Evolutionary conservation across 2,888 invertebrate species (phyloP), one percentile per base, ranked within the genome.

Genomic region (Cybosia mesomella): DNA sequence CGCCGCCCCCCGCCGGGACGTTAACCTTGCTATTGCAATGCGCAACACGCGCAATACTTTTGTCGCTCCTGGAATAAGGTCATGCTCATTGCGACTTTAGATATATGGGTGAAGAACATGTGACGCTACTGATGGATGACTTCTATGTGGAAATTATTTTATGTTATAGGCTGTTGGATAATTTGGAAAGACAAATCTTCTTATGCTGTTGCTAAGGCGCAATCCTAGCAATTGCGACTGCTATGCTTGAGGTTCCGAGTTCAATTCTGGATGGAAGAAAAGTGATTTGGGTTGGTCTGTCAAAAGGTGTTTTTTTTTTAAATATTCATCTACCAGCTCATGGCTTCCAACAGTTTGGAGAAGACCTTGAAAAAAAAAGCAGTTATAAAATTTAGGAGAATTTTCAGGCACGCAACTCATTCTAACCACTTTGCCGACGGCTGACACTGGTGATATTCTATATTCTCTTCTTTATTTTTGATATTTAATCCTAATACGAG

Each of bases 1-100:
- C 55, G 61, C 54, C 28, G 28, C 63, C 71, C 57, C 53, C 54
- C 63, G 61, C 55, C 61, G 83, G 88, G 82, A 86, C 90, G 87
- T 84, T 87, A 92, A 92, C 92, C 92, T 91, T 91, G 90, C 85
- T 87, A 91, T 92, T 93, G 87, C 88, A 85, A 92, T 92, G 89
- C 93, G 79, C 80, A 83, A 84, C 90, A 89, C 91, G 90, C 89
- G 83, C 89, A 79, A 83, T 87, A 87, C 87, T 91, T 90, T 91
- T 91, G 89, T 90, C 89, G 89, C 83, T 84, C 74, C 72, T 86
- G 81, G 89, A 92, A 92, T 92, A 88, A 88, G 92, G 92, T 91
- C 92, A 90, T 86, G 84, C 88, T 89, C 82, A 87, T 88, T 87
- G 80, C 76, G 76, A 80, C 76, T 80, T 64, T 77, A 79, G 82